Percentiles rank a stretch among this genome's conserved stretches.
These are phyloP conservation scores for Drosophila azteca DNA, from an alignment of 1,140 invertebrate species.

Conservation along the genomic window DNA sequence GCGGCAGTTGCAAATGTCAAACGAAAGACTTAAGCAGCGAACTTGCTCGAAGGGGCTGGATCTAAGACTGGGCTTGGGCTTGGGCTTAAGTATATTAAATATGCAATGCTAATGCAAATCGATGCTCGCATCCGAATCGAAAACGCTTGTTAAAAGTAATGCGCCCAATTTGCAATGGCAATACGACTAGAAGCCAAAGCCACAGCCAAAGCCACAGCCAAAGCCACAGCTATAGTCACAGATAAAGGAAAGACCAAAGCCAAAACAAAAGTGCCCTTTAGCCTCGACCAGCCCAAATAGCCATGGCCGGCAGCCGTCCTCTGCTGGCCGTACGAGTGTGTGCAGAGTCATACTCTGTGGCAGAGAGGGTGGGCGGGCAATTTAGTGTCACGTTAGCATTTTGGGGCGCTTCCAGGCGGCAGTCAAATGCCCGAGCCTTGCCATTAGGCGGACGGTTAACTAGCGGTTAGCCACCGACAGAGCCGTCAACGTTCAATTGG, in stretches of 20 bases:
- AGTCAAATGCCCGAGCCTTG: constrained; percentile 57
- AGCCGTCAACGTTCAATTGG: constrained; percentile 77
- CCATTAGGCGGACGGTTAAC: constrained; percentile 74
- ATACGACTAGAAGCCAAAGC: too few species aligned
- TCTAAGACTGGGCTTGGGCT: constrained; percentile 9
- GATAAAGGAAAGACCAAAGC: constrained; percentile 40
- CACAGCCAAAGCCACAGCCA: constrained; percentile 23
- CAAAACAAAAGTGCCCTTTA: constrained; percentile 75
- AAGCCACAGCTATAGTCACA: constrained; percentile 29
- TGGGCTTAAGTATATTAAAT: constrained; percentile 62
- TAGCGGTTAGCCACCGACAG: constrained; percentile 69
- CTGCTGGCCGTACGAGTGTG: not conserved
- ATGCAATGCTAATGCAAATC: constrained; percentile 72
- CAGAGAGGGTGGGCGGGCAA: constrained; percentile 53
- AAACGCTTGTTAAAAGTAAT: constrained; percentile 78
- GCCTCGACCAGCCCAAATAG: constrained; percentile 68
- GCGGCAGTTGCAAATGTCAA: constrained; percentile 69
- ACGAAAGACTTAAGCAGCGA: constrained; percentile 77
- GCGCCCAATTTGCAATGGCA: constrained; percentile 58
- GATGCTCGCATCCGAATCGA: constrained; percentile 33
- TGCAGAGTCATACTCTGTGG: not conserved
- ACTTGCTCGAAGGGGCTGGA: constrained; percentile 44
- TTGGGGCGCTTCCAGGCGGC: constrained; percentile 66
- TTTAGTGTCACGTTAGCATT: constrained; percentile 81
- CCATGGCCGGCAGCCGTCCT: constrained; percentile 34